Evolutionary conservation across 1,140 invertebrate genomes (phyloP).

Genomic region (Harlomillsia oculata): DNA sequence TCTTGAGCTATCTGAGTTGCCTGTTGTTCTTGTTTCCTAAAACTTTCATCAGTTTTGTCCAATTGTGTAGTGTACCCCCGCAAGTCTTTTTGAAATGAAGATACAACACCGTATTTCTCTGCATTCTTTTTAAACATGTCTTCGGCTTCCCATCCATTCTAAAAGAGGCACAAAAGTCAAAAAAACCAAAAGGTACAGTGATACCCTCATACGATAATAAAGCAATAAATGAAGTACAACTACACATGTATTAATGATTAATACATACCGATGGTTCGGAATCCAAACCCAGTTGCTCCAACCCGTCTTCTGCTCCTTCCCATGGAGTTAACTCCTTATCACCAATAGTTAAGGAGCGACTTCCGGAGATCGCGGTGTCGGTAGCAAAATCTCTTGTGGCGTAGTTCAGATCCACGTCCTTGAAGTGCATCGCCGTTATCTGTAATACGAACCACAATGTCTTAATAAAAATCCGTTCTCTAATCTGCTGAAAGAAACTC

Average conservation of each 20-base stretch:
- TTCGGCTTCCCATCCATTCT: constrained; percentile 87
- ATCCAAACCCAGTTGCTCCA: constrained; percentile 46
- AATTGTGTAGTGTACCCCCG: constrained; percentile 76
- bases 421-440: constrained; percentile 25
- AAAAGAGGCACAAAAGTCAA: constrained; percentile 35
- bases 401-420: constrained; percentile 27
- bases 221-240: background rate
- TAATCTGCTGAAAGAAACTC: background rate
- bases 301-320: constrained; percentile 58
- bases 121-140: constrained; percentile 93
- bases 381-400: constrained; percentile 47
- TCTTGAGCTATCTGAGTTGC: constrained; percentile 78
- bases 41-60: constrained; percentile 75
- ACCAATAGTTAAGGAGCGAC: constrained; percentile 46
- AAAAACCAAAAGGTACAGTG: too few species aligned
- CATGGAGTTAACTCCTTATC: constrained; percentile 82
- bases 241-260: constrained; percentile 5
- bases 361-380: constrained; percentile 65
- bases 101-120: constrained; percentile 74
- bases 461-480: background rate
- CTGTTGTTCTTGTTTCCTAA: constrained; percentile 63
- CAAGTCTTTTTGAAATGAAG: constrained; percentile 75
- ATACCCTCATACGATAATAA: too few species aligned
- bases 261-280: constrained; percentile 42
- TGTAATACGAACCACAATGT: background rate